A percentile compares a stretch with the other conserved stretches of the same genome.
Evolutionary conservation across 2,888 invertebrate genomes (phyloP).

Genomic region (Poecilus cupreus): DNA sequence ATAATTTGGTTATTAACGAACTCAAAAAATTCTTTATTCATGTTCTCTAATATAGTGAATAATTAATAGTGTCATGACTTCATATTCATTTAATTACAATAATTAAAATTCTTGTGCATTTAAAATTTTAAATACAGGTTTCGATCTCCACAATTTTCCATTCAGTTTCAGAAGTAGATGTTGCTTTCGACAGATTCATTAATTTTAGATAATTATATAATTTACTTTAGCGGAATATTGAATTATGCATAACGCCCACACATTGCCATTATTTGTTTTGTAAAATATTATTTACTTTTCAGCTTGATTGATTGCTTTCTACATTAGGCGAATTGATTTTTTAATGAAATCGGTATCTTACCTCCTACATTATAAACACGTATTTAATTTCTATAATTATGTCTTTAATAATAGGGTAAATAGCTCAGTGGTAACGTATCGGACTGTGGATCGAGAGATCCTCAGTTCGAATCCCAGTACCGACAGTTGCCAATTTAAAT

Average conservation of each 20-base stretch:
- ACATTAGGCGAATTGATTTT: background rate
- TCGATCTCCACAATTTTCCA: background rate
- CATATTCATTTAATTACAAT: conserved; percentile 28
- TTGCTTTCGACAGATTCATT: too few species aligned
- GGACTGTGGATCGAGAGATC: too few species aligned
- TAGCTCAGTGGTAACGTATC: too few species aligned
- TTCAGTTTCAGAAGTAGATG: too few species aligned
- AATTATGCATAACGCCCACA: background rate
- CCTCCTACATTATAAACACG: conserved; percentile 18
- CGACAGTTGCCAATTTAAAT: too few species aligned
- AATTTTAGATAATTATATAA: too few species aligned
- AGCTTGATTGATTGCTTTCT: background rate
- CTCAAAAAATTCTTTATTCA: background rate
- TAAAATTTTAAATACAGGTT: conserved; percentile 8
- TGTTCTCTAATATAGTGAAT: background rate
- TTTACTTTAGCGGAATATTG: too few species aligned
- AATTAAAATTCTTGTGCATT: conserved; percentile 20
- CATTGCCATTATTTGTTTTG: background rate
- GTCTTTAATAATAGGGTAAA: too few species aligned
- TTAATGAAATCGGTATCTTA: background rate
- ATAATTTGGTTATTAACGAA: background rate
- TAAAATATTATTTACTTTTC: background rate
- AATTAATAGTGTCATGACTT: conserved; percentile 18
- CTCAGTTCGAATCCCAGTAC: too few species aligned
- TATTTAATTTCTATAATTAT: background rate